Conservation (phyloP, 2,888 invertebrate species). For the Erebia epiphron region DNA sequence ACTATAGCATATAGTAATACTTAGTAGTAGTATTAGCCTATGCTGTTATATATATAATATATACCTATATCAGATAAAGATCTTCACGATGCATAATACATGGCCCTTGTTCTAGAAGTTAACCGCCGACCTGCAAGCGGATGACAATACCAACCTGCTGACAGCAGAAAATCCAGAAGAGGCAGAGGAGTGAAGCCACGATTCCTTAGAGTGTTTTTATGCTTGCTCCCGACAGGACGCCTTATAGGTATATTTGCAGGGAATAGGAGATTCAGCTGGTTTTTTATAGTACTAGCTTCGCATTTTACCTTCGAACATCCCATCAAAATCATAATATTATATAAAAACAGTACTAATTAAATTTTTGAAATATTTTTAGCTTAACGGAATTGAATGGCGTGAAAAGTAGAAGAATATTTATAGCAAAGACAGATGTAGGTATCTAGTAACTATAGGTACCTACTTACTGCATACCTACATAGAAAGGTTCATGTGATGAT, state of each 20-base stretch:
- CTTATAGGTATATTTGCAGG: constrained; percentile 51
- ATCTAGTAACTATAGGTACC: neutral
- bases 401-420: neutral
- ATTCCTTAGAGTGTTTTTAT: constrained; percentile 47
- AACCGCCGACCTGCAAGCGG: constrained; percentile 71
- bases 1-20: no score
- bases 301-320: constrained; percentile 3
- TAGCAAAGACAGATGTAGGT: neutral
- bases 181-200: constrained; percentile 65
- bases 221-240: constrained; percentile 51
- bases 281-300: constrained; percentile 26
- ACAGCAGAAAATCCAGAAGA: constrained; percentile 77
- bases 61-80: neutral
- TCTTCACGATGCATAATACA: constrained; percentile 27
- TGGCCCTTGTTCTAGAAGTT: constrained; percentile 65
- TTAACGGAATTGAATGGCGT: neutral
- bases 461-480: no score
- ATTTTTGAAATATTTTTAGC: neutral
- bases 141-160: constrained; percentile 77
- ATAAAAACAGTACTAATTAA: no score
- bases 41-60: neutral
- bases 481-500: neutral
- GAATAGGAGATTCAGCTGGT: constrained; percentile 20
- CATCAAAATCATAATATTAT: no score
- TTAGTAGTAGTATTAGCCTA: no score